Evolutionary conservation across 2,797 vertebrate species (phyloP), one percentile per base, ranked within the genome.

Genomic region (Alca torda): DNA sequence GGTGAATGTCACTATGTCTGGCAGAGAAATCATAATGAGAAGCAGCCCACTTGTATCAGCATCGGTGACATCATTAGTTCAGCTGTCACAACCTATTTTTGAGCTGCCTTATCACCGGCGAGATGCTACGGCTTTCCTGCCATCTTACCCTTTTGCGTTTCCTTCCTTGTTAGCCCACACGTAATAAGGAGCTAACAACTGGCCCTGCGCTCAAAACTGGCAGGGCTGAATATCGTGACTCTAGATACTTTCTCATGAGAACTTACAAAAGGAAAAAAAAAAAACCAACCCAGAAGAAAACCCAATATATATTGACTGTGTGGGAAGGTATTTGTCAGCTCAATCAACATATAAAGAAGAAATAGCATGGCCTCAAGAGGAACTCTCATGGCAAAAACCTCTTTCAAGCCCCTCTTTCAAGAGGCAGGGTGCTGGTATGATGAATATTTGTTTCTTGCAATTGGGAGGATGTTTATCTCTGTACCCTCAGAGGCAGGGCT

Each of bases 71-170:
- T 82, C 82, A 63, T 57, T 69, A 93, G 92, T 21, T 81, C 68
- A 50, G 94, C 89, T 91, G 93, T 72, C 96, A 86, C 69, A 82
- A 16, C 57, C 86, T 67, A 54, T 86, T 83, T 76, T 31, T 50
- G 92, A 96, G 77, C 74, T 63, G 48, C 82, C 92, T 70, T 53
- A 35, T 67, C 83, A 56, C 12, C 21, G 9, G 41, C 1, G 19
- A 72, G 46, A 39, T 10, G 59, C 85, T 54, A 16, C 0, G 13
- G 50, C 64, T 85, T 37, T 69, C 50, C 74, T 59, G 61, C 85
- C 21, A 11, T 24, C 69, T 56, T 26, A 45, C 79, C 84, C 68
- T 59, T 17, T 13, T 1, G 3, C 59, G 30, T 46, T 63, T 89
- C 92, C 72, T 83, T 65, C 77, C 69, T 78, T 20, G 20, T 18